Percentiles rank a stretch among this genome's conserved stretches.
Conservation (phyloP, 2,797 vertebrate genomes). For the Chaenodraco wilsoni region DNA sequence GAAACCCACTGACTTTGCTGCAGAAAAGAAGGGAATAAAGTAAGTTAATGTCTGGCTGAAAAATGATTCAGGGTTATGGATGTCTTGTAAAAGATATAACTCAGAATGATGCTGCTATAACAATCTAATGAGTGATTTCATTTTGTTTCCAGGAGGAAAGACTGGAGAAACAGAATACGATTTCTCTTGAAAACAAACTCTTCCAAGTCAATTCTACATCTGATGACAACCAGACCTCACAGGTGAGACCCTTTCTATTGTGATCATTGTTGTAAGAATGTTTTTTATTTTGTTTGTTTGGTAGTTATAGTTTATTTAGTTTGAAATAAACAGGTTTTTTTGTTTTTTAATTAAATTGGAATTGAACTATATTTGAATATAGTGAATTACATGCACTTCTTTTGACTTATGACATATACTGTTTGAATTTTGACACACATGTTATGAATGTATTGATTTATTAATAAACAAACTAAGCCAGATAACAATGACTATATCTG, state of each 20-base stretch:
- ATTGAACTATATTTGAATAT: too few species aligned
- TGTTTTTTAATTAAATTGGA: background rate
- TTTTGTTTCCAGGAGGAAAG: slow-evolving; percentile 66
- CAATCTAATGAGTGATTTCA: background rate
- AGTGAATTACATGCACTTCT: background rate
- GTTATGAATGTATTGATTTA: background rate
- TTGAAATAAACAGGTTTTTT: background rate
- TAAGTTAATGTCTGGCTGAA: slow-evolving; percentile 49
- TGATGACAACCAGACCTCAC: slow-evolving; percentile 49
- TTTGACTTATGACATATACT: background rate
- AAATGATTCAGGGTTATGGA: background rate
- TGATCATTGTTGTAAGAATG: background rate
- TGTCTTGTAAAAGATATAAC: background rate
- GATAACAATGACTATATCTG: background rate
- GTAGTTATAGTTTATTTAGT: background rate
- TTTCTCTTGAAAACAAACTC: slow-evolving; percentile 70
- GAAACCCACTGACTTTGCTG: slow-evolving; percentile 42
- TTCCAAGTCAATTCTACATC: slow-evolving; percentile 24
- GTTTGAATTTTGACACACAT: background rate
- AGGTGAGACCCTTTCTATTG: slow-evolving; percentile 58
- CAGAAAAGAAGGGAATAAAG: slow-evolving; percentile 62
- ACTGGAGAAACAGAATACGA: slow-evolving; percentile 77
- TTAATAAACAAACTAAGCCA: background rate
- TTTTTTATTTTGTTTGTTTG: background rate
- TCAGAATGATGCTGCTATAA: background rate